Evolutionary conservation across 2,797 vertebrate genomes (phyloP), one percentile per base, ranked within the genome.

Genomic region (Furcifer pardalis): DNA sequence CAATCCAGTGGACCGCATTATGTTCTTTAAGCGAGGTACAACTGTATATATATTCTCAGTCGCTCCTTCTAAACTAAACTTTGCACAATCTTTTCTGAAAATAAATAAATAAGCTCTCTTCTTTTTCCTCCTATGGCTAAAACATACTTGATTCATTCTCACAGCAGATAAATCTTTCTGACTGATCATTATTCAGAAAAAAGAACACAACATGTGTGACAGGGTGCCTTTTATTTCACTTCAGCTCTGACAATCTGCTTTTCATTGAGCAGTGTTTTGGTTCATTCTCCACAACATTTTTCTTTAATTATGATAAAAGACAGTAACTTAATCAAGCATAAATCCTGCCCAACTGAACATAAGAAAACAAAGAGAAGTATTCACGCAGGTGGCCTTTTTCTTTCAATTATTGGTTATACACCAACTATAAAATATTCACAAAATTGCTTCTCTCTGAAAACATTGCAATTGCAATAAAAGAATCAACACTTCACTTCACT

Each of bases 301-400:
- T 95, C 95, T 96, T 96, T 95, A 95, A 96, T 97, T 96, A 96
- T 89, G 93, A 96, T 96, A 95, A 96, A 97, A 96, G 95, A 95
- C 91, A 94, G 95, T 93, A 96, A 96, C 93, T 94, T 94, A 94
- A 96, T 95, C 93, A 92, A 87, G 93, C 93, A 95, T 94, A 95
- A 95, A 96, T 96, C 95, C 95, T 92, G 91, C 80, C 90, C 90
- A 92, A 93, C 86, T 1, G 84, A 94, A 94, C 88, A 89, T 87
- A 89, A 92, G 92, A 95, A 95, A 94, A 94, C 90, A 95, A 92
- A 92, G 83, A 56, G 78, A 89, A 84, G 87, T 91, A 81, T 56
- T 78, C 86, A 79, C 63, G 84, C 73, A 87, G 63, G 32, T 86
- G 84, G 90, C 79, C 44, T 82, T 86, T 84, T 79, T 89, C 86